Evolutionary conservation across 2,113 vertebrate species (phyloP), one percentile per base, ranked within the genome.

Genomic region (Dipodomys spectabilis): DNA sequence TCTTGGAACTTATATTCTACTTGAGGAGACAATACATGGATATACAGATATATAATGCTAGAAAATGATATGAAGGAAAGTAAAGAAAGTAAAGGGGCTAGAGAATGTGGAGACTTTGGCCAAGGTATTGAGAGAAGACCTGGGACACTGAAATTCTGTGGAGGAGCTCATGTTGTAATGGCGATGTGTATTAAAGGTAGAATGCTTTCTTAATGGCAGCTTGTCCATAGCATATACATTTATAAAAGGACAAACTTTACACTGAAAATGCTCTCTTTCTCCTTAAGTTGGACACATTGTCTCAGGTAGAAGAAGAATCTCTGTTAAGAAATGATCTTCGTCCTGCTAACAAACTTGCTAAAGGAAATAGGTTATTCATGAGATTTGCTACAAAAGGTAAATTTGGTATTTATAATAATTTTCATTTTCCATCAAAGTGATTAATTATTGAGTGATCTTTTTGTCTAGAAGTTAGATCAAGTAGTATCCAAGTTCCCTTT

Each of bases 331-430:
- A 99, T 19, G 99, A 99, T 85, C 98, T 98, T 84, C 98, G 99
- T 45, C 98, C 99, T 30, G 98, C 98, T 60, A 98, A 98, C 97
- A 99, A 98, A 96, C 97, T 99, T 74, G 99, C 99, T 95, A 99
- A 99, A 98, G 99, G 99, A 97, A 99, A 99, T 97, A 99, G 99
- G 69, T 98, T 99, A 1, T 98, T 99, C 93, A 98, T 99, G 97
- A 99, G 99, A 86, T 99, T 99, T 97, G 99, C 99, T 94, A 99
- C 99, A 1, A 99, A 99, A 95, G 99, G 99, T 99, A 96, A 98
- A 93, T 94, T 49, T 88, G 53, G 53, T 71, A n/a, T 53, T 80
- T 85, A 35, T 79, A 64, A 62, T 95, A 13, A 64, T 87, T 94
- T 93, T 92, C 83, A 84, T 60, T 92, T 92, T 95, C 80, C 25